Conservation (phyloP, 2,888 invertebrate species). For the Argynnis bischoffii region DNA sequence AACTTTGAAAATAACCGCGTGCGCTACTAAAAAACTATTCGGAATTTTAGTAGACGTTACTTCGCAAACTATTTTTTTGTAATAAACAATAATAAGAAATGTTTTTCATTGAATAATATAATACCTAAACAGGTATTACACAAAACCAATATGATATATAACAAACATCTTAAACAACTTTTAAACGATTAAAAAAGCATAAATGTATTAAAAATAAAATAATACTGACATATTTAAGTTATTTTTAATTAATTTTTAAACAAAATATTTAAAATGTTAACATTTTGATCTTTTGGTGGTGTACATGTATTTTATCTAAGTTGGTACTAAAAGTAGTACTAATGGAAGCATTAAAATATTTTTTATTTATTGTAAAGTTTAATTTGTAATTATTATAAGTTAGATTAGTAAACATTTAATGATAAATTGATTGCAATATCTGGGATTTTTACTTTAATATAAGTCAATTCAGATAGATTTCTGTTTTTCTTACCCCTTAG, state of each 20-base stretch:
- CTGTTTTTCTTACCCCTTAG: slow-evolving; percentile 21
- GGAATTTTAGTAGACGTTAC: no score
- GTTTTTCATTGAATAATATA: no score
- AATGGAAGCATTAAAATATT: slow-evolving; percentile 27
- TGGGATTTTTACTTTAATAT: slow-evolving; percentile 41
- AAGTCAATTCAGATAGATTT: slow-evolving; percentile 41
- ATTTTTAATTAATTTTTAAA: background rate
- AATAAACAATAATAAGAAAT: no score
- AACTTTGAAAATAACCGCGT: no score
- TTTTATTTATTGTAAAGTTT: slow-evolving; percentile 38
- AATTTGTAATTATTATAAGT: slow-evolving; percentile 35
- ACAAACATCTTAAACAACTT: no score
- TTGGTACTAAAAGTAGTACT: slow-evolving; percentile 21
- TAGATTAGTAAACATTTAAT: slow-evolving; percentile 29
- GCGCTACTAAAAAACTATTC: no score
- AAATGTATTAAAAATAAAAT: no score
- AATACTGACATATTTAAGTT: no score
- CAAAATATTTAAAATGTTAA: background rate
- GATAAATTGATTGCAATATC: slow-evolving; percentile 40
- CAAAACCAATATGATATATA: no score
- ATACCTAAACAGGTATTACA: no score
- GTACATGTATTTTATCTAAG: slow-evolving; percentile 20
- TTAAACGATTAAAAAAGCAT: no score
- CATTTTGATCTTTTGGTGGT: slow-evolving; percentile 23
- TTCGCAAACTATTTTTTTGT: no score